Evolutionary conservation across 35 echinoderm and acorn worm species (phyloP).

Genomic region (Diadema setosum): DNA sequence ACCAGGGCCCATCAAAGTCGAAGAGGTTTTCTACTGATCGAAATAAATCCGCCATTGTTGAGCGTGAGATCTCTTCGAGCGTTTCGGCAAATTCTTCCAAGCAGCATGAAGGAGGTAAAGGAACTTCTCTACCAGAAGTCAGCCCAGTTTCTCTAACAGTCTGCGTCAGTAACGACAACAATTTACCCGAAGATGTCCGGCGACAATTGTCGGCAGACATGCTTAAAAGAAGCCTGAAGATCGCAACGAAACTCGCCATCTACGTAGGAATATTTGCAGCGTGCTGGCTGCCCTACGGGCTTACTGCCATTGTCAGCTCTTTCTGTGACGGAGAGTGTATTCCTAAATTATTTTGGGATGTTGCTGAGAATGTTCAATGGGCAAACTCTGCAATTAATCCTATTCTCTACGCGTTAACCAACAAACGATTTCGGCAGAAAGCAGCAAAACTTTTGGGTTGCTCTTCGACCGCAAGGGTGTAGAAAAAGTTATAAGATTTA

Average conservation of each 20-base stretch:
- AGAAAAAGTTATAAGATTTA: too few species aligned
- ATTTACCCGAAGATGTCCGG: too few species aligned
- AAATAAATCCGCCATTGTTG: too few species aligned
- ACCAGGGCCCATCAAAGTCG: too few species aligned
- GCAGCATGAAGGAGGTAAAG: neutral
- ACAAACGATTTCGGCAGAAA: neutral
- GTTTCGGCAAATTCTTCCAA: too few species aligned
- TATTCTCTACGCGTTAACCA: slow-evolving; percentile 11
- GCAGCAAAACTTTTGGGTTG: neutral
- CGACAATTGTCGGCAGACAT: neutral
- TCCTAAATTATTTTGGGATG: neutral
- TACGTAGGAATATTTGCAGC: slow-evolving; percentile 3
- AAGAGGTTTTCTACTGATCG: neutral
- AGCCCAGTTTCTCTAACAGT: neutral
- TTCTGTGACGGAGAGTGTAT: neutral
- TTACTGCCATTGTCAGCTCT: neutral
- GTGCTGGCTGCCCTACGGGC: slow-evolving; percentile 37
- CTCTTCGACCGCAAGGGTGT: too few species aligned
- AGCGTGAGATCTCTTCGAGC: too few species aligned
- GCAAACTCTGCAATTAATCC: slow-evolving; percentile 12
- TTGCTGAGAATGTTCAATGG: neutral
- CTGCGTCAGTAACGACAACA: neutral
- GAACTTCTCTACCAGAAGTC: neutral
- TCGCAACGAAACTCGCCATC: slow-evolving; percentile 20
- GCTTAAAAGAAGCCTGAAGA: neutral